Conservation (phyloP, 2,113 vertebrate species). For the Himantopus leucocephalus region DNA sequence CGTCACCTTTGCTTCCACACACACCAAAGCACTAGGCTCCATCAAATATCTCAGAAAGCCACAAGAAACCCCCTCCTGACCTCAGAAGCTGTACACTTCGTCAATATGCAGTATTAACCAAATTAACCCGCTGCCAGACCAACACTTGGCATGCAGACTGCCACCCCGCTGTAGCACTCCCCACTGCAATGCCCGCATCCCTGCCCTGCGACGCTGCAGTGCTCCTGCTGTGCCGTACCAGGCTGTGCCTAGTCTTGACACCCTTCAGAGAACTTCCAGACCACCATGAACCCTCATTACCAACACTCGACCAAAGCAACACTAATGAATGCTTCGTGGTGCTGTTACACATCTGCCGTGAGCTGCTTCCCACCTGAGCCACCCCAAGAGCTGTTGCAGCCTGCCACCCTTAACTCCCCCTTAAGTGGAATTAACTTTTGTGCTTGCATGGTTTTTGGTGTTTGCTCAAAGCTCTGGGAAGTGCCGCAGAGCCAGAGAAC, state of each 20-base stretch:
- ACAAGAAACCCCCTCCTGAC: background rate
- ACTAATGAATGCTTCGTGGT: background rate
- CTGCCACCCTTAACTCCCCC: background rate
- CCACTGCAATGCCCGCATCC: fast-evolving
- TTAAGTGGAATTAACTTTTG: background rate
- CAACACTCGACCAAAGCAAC: background rate
- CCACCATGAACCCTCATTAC: background rate
- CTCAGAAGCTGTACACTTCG: background rate
- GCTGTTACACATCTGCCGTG: background rate
- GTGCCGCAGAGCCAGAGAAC: background rate
- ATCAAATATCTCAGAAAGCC: background rate
- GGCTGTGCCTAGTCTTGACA: background rate
- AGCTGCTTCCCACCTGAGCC: background rate
- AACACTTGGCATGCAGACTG: background rate
- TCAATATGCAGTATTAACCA: background rate
- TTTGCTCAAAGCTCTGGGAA: background rate
- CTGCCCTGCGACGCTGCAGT: fast-evolving
- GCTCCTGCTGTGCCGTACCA: background rate
- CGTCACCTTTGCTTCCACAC: background rate
- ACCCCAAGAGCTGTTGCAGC: background rate
- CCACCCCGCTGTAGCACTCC: background rate
- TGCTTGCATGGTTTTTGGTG: background rate
- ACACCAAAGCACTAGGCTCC: background rate
- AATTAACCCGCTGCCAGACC: background rate
- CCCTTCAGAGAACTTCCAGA: background rate